Evolutionary conservation across 2,888 invertebrate species (phyloP).

Genomic region (Xylocampa areola): DNA sequence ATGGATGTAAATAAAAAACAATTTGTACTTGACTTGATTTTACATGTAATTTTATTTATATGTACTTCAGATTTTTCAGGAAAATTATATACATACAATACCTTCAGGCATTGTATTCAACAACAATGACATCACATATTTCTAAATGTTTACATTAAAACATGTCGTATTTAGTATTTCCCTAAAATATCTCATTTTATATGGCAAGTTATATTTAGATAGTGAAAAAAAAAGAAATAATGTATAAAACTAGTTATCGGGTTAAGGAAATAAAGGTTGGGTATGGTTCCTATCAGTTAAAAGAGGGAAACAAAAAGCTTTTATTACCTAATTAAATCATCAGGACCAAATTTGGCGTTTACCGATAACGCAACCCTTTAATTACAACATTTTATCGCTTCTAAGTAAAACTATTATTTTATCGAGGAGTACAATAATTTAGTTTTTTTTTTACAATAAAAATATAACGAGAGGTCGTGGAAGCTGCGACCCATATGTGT

Average conservation of each 20-base stretch:
- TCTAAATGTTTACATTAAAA: constrained; percentile 1
- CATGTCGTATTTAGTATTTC: constrained; percentile 20
- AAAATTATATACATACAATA: constrained; percentile 10
- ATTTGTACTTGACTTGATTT: constrained; percentile 4
- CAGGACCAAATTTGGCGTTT: constrained; percentile 55
- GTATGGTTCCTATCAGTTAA: constrained; percentile 26
- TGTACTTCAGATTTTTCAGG: constrained; percentile 6
- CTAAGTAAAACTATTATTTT: constrained; percentile 41
- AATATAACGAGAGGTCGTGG: constrained; percentile 55
- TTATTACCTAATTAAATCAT: constrained; percentile 48
- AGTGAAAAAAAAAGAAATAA: constrained; percentile 27
- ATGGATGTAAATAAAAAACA: neutral
- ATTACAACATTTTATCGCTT: constrained; percentile 52
- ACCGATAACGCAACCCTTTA: constrained; percentile 55
- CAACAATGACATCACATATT: constrained; percentile 19
- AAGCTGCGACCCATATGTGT: constrained; percentile 50
- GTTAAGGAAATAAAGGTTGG: constrained; percentile 38
- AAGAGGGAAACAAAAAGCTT: constrained; percentile 15
- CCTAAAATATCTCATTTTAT: constrained; percentile 3
- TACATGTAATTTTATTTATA: neutral
- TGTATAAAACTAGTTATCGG: constrained; percentile 38
- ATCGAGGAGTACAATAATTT: constrained; percentile 41
- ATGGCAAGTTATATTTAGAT: neutral
- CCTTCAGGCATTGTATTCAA: constrained; percentile 15
- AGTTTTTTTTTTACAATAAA: constrained; percentile 54